Evolutionary conservation across 2,888 invertebrate species (phyloP).

Genomic region (Poecilobothrus nobilitatus): DNA sequence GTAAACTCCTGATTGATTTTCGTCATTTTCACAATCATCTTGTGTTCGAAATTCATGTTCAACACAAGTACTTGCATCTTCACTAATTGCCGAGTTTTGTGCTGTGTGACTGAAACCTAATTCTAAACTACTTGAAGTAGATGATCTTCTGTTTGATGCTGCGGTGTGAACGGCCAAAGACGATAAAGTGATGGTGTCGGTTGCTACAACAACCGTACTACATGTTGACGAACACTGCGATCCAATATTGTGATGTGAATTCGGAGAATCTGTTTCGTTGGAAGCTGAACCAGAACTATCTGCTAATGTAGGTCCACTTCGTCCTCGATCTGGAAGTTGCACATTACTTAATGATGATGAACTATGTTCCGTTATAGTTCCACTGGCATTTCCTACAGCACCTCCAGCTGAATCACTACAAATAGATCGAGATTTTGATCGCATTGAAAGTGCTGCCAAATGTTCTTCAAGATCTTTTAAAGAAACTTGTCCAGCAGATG

Average conservation of each 20-base stretch:
- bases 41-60: conserved; percentile 50
- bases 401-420: conserved; percentile 29
- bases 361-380: conserved; percentile 22
- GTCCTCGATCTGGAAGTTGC: conserved; percentile 25
- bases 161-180: conserved; percentile 37
- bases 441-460: conserved; percentile 42
- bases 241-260: conserved; percentile 54
- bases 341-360: conserved; percentile 26
- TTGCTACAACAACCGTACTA: conserved; percentile 73
- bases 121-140: conserved; percentile 73
- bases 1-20: conserved; percentile 53
- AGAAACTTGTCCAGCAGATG: conserved; percentile 46
- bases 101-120: conserved; percentile 79
- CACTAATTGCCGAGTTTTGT: conserved; percentile 72
- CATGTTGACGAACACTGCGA: conserved; percentile 81
- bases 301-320: conserved; percentile 17
- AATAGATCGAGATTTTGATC: conserved; percentile 25
- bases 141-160: conserved; percentile 51
- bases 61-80: conserved; percentile 58
- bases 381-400: conserved; percentile 19
- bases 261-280: conserved; percentile 46
- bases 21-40: conserved; percentile 37
- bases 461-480: conserved; percentile 44
- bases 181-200: conserved; percentile 39
- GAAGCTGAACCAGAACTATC: conserved; percentile 32